Evolutionary conservation across 53 echinoderm and acorn worm genomes (phyloP), one percentile per base, ranked within the genome.

Genomic region (Crossaster papposus): DNA sequence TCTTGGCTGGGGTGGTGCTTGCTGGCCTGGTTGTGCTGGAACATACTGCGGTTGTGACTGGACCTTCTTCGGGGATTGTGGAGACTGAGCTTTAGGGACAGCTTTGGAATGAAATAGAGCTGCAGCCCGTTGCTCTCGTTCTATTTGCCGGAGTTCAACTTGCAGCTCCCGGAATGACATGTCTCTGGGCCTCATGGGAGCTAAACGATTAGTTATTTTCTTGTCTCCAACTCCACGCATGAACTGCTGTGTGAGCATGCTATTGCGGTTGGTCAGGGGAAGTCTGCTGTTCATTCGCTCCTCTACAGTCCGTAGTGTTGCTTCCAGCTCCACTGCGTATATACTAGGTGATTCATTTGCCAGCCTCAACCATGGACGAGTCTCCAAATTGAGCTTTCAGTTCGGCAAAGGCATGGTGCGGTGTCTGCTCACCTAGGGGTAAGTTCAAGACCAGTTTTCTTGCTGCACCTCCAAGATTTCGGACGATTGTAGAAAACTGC

Each of bases 371-470:
- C 22, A 52, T 34, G 0, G 50, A 73, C 2, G 20, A 28, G 6
- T 75, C 72, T 24, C 76, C 52, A 30, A 72, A 73, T 28, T 52
- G 65, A 14, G 68, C 70, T 38, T 63, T 23, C 24, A 89, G 22
- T 24, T 86, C 87, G 1, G 29, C 52, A 22, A 86, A 86, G 2
- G 87, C 87, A 34, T 12, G 14, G 0, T 3, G 6, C 10, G 81
- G 81, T 17, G 51, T 89, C 10, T 78, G 58, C 8, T 58, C 71
- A 3, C 12, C 30, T 1, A 0, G 31, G 18, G 50, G 84, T 24
- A 90, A 34, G 36, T 83, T 90, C 5, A 83, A 28, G 0, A 90
- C 52, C 9, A 90, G 64, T 26, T 83, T 81, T 13, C 90, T 20
- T 2, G 83, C 90, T 4, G 50, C 68, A 4, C 82, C 81, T 13